These are phyloP conservation scores for Nemotelus nigrinus DNA, from an alignment of 2,888 invertebrate genomes.

Conservation along the genomic window DNA sequence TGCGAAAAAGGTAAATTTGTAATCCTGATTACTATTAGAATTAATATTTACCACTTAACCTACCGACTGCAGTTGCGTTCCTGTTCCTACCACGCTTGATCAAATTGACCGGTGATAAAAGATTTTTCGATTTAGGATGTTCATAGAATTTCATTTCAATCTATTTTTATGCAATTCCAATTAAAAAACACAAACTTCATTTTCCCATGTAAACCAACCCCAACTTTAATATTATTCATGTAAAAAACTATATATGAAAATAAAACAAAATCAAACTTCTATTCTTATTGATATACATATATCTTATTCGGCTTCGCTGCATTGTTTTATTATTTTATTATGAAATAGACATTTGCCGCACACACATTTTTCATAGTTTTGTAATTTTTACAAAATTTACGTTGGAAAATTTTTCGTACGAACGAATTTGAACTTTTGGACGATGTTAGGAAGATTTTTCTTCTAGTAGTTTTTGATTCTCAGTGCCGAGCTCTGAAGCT, in stretches of 20 bases:
- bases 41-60: not conserved
- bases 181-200: not conserved
- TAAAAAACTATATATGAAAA: not conserved
- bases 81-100: not conserved
- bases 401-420: no score
- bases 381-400: no score
- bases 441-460: not conserved
- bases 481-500: not conserved
- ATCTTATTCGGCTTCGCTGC: not conserved
- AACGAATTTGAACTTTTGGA: no score
- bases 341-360: not conserved
- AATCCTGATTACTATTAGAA: no score
- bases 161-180: not conserved
- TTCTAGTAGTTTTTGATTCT: not conserved
- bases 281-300: not conserved
- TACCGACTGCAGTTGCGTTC: not conserved
- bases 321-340: not conserved
- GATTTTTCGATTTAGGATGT: not conserved
- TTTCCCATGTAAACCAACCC: not conserved
- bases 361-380: not conserved
- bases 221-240: not conserved
- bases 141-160: not conserved
- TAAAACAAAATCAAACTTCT: not conserved
- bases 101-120: not conserved
- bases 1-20: no score